A percentile compares a stretch with the other conserved stretches of the same genome.
Conservation (phyloP, 2,113 vertebrate species). For the Thermophis baileyi region DNA sequence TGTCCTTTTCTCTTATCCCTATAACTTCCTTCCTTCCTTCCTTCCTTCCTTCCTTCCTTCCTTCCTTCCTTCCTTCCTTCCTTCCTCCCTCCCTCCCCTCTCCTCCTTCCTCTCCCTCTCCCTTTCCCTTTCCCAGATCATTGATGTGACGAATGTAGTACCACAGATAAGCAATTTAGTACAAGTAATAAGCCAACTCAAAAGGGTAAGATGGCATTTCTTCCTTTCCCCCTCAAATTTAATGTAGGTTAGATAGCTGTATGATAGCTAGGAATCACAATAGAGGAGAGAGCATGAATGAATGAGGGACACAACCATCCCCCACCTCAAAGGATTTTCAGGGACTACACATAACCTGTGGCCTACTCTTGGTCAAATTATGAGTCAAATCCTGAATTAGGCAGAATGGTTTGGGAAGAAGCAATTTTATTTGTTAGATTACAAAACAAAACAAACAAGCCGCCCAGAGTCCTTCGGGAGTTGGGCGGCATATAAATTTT, state of each 20-base stretch:
- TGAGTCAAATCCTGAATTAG: background rate
- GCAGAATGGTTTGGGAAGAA: background rate
- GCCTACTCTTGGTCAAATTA: background rate
- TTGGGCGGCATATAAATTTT: too few relatives aligned
- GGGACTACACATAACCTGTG: background rate
- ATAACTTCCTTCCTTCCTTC: background rate
- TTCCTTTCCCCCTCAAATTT: background rate
- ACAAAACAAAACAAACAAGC: background rate
- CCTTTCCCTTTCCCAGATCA: constrained; percentile 5
- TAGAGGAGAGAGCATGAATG: background rate
- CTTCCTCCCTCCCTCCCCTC: background rate
- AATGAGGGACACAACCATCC: background rate
- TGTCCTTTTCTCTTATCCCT: background rate
- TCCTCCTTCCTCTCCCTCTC: background rate
- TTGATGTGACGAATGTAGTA: background rate
- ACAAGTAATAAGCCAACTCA: constrained; percentile 8
- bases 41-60: background rate
- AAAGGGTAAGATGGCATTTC: constrained; percentile 14
- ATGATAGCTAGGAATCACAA: background rate
- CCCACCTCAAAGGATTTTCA: background rate
- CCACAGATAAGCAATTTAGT: background rate
- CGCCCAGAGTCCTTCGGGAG: too few relatives aligned
- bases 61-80: too few relatives aligned
- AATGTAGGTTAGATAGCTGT: background rate
- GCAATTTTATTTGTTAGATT: background rate